phyloP scores from a whole-genome alignment of 2,888 invertebrate genomes.

The Trachelus tabidus region DNA sequence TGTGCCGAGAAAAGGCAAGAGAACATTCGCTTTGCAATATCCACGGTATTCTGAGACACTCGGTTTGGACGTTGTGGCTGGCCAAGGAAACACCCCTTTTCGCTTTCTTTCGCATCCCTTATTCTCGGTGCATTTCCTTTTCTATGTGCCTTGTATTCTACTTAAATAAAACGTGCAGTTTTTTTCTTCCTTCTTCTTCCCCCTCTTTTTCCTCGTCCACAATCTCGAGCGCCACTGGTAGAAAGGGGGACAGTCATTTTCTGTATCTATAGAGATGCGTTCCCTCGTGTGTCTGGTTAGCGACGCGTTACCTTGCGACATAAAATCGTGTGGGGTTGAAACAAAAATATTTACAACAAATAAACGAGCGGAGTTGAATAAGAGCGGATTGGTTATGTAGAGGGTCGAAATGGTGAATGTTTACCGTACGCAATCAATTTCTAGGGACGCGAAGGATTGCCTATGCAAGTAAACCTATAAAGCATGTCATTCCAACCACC shows the following conservation, averaged over 20 bases:
- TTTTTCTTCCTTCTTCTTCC: not conserved
- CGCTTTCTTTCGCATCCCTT: not conserved
- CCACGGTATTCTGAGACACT: conserved; percentile 29
- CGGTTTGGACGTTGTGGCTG: conserved; percentile 31
- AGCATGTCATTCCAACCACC: not conserved
- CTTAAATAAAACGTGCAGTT: not conserved
- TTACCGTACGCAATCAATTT: conserved; percentile 14
- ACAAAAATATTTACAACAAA: conserved; percentile 3
- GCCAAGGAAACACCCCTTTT: not conserved
- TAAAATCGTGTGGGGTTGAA: conserved; percentile 13
- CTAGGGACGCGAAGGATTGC: conserved; percentile 6
- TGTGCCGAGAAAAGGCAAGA: not conserved
- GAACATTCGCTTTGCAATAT: conserved; percentile 1
- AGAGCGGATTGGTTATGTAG: not conserved
- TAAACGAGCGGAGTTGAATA: not conserved
- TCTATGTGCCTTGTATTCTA: not conserved
- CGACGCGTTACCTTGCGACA: conserved; percentile 17
- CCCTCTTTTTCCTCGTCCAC: not conserved
- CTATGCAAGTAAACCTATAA: not conserved
- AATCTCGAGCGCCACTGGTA: not conserved
- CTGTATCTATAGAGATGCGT: conserved; percentile 22
- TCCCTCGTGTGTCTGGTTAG: conserved; percentile 31
- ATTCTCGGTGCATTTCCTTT: not conserved
- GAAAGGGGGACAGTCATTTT: not conserved
- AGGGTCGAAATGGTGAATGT: conserved; percentile 4